Conservation (phyloP, 2,797 vertebrate genomes). For the Limosa lapponica region DNA sequence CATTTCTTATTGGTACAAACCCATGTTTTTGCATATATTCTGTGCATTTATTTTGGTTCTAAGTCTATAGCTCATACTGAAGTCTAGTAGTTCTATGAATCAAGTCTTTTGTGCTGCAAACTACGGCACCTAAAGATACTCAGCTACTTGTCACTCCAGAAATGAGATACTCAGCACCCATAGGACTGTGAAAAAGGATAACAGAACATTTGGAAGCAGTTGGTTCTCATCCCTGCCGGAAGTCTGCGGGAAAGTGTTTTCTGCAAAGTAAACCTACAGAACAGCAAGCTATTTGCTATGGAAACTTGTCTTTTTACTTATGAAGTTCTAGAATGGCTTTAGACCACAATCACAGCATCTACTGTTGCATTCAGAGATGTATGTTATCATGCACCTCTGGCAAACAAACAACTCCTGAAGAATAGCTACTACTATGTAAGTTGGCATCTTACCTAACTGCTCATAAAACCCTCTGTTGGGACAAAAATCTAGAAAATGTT, state of each 20-base stretch:
- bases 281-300: background rate
- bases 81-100: background rate
- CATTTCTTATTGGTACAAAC: background rate
- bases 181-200: background rate
- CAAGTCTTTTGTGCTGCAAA: background rate
- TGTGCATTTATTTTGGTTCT: background rate
- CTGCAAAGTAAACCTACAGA: background rate
- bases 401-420: background rate
- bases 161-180: background rate
- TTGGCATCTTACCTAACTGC: background rate
- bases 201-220: background rate
- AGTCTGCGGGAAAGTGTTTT: background rate
- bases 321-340: background rate
- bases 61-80: background rate
- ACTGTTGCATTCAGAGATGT: background rate
- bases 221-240: background rate
- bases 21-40: background rate
- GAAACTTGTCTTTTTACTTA: background rate
- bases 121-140: background rate
- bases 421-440: background rate
- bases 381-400: background rate
- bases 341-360: background rate
- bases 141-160: background rate
- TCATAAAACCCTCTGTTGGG: background rate
- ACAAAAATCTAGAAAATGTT: background rate